Evolutionary conservation across 2,888 invertebrate species (phyloP), one percentile per base, ranked within the genome.

Genomic region (Ischnus inquisitorius): DNA sequence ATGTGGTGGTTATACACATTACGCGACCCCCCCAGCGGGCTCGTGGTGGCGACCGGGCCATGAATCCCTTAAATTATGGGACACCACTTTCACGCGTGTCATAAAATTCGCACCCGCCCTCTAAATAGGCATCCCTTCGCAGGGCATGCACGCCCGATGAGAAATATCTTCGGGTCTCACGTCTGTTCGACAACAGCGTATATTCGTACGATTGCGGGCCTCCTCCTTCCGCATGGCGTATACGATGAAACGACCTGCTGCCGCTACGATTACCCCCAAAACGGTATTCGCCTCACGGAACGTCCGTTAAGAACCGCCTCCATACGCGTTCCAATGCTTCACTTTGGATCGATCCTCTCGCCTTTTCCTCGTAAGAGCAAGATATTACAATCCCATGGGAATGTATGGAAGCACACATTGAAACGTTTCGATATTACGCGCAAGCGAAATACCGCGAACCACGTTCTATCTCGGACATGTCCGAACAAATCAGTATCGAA

Each of bases 11-110:
- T 72, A 75, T 81, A 84, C 64, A 75, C 69, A 57, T 78, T 48
- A 78, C 80, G 77, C 78, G 46, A 25, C 57, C 57, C 10, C 62
- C 69, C 78, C 69, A n/a, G n/a, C 16, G 74, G 64, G 48, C 46
- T 62, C 67, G 81, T 54, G 74, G 34, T 62, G 43, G 62, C 57
- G 48, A 65, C 43, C 71, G 62, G 78, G 69, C 78, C 74, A 88
- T 85, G 88, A 88, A 90, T 90, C 89, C 89, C 83, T 85, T 88
- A 89, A 91, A 91, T 90, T 90, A 89, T 89, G 89, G 88, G 82
- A 87, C 79, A 81, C 85, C 84, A 79, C 83, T 88, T 87, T 87
- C 78, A 75, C 86, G 83, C 86, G 81, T 79, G 89, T 87, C 87
- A 89, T 89, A 90, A 90, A 90, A 88, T 88, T 85, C 74, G 77